phyloP scores from a whole-genome alignment of 2,113 vertebrate genomes.

The Phoenicopterus ruber region DNA sequence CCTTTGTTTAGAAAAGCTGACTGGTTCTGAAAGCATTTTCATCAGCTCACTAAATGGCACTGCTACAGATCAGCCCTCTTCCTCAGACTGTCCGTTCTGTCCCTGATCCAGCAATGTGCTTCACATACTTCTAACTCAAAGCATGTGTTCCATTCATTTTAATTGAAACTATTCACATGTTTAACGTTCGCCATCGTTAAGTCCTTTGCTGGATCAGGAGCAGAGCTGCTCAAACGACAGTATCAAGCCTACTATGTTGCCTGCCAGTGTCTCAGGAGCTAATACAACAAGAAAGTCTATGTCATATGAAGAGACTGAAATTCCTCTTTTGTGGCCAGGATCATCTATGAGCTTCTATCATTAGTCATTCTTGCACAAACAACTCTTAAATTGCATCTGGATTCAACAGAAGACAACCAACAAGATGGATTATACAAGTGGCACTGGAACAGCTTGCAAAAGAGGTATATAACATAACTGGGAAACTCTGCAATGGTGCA shows the following conservation, averaged over 20 bases:
- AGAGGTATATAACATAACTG: neutral
- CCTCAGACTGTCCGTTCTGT: neutral
- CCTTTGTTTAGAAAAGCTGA: slow-evolving; percentile 4
- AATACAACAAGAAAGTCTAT: neutral
- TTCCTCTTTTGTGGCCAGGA: neutral
- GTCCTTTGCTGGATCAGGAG: neutral
- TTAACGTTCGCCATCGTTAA: neutral
- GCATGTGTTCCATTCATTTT: neutral
- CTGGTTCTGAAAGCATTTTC: neutral
- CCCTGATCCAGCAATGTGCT: neutral
- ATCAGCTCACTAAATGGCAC: neutral
- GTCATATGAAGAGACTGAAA: neutral
- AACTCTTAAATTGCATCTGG: neutral
- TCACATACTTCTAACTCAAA: neutral
- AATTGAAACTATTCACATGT: neutral
- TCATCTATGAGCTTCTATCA: neutral
- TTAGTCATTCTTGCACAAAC: neutral
- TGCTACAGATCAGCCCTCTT: neutral
- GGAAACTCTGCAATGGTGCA: neutral
- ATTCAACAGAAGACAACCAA: neutral
- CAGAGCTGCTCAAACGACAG: neutral
- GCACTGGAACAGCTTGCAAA: neutral
- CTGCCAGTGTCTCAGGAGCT: neutral
- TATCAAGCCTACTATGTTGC: neutral
- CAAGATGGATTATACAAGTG: neutral